These are phyloP conservation scores for Andricus curvator DNA, from an alignment of 2,888 invertebrate species.

Conservation along the genomic window DNA sequence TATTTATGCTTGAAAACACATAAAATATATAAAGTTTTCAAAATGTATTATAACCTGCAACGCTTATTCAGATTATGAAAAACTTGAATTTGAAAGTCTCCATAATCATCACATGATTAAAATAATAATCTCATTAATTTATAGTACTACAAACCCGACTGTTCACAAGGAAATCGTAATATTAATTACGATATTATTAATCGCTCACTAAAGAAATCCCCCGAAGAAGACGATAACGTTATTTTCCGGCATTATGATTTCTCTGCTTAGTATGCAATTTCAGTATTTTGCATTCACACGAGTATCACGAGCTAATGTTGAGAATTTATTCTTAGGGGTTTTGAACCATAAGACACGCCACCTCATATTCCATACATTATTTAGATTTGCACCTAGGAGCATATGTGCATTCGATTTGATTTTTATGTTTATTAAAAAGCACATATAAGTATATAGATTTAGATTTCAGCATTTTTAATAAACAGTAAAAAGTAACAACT, in stretches of 20 bases:
- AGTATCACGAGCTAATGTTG: constrained; percentile 12
- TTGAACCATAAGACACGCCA: constrained; percentile 24
- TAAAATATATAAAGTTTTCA: not conserved
- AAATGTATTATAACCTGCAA: not conserved
- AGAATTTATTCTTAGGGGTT: constrained; percentile 20
- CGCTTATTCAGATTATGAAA: not conserved
- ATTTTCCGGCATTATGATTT: constrained; percentile 30
- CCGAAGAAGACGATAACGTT: not conserved
- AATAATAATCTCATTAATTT: too few species aligned
- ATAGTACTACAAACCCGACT: too few species aligned
- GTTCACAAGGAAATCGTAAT: too few species aligned
- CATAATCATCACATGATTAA: too few species aligned
- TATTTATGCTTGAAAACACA: too few species aligned
- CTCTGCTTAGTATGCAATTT: constrained; percentile 33
- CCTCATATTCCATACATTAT: constrained; percentile 24
- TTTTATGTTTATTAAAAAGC: constrained; percentile 9
- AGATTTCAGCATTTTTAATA: not conserved
- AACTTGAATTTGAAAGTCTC: not conserved
- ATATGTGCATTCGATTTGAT: not conserved
- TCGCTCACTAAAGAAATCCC: not conserved
- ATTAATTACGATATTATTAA: too few species aligned
- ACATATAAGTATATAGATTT: constrained; percentile 5
- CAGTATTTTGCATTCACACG: constrained; percentile 32
- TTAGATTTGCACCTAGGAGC: not conserved
- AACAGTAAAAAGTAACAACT: not conserved